A percentile compares a stretch with the other conserved stretches of the same genome.
These are phyloP conservation scores for Alexandromys fortis DNA, from an alignment of 2,113 vertebrate species.

Conservation along the genomic window DNA sequence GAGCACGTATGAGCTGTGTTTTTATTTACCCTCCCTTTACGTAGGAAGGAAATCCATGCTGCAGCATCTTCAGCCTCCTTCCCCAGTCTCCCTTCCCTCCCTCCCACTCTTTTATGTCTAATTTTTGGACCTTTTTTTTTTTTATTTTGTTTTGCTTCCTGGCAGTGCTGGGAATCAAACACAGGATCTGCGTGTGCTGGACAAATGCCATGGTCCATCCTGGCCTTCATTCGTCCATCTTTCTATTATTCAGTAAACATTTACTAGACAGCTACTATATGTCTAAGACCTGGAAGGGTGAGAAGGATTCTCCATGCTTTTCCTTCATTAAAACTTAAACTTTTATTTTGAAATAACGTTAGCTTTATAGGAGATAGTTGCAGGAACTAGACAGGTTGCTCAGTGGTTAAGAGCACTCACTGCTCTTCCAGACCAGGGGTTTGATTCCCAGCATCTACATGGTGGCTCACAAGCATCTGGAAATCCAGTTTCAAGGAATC, in stretches of 20 bases:
- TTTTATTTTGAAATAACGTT: slow-evolving; percentile 39
- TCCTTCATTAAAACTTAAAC: neutral
- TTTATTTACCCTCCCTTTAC: neutral
- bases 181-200: neutral
- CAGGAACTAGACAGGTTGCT: neutral
- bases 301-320: neutral
- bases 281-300: neutral
- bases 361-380: neutral
- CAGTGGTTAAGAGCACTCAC: neutral
- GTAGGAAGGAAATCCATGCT: neutral
- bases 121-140: neutral
- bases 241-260: neutral
- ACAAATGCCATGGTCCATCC: neutral
- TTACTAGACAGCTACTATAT: neutral
- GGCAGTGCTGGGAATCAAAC: neutral
- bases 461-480: neutral
- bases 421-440: neutral
- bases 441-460: neutral
- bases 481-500: neutral
- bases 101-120: neutral
- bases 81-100: neutral
- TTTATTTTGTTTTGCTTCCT: neutral
- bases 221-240: neutral
- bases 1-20: neutral
- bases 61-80: neutral